phyloP scores from a whole-genome alignment of 2,888 invertebrate genomes.

The Lypha dubia region DNA sequence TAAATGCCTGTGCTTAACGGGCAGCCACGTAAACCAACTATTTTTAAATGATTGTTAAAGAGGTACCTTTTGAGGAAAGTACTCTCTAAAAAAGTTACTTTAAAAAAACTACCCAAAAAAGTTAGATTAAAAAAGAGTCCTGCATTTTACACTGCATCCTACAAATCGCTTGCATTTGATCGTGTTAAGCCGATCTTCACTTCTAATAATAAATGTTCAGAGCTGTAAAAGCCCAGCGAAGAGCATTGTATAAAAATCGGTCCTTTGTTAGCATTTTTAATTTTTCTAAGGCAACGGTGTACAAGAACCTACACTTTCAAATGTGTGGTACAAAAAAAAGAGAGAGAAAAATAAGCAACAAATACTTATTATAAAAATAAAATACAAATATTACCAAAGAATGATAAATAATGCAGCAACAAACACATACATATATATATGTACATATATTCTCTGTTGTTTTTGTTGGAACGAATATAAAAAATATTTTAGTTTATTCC shows the following conservation, averaged over 20 bases:
- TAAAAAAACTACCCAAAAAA: too few species aligned
- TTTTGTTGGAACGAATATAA: conserved; percentile 45
- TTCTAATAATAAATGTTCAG: too few species aligned
- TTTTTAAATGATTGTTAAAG: too few species aligned
- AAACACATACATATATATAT: not conserved
- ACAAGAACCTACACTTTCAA: conserved; percentile 43
- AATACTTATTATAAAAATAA: conserved; percentile 48
- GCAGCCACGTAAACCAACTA: too few species aligned
- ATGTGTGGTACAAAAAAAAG: not conserved
- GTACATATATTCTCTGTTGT: conserved; percentile 9
- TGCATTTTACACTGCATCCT: too few species aligned
- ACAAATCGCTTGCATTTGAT: too few species aligned
- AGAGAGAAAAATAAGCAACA: conserved; percentile 12
- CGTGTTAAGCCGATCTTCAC: too few species aligned
- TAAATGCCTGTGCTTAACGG: too few species aligned
- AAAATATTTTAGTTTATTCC: conserved; percentile 34
- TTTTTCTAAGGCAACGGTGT: conserved; percentile 22
- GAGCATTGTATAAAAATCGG: not conserved
- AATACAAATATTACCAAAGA: conserved; percentile 63
- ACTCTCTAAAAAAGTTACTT: too few species aligned
- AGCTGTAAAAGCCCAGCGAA: too few species aligned
- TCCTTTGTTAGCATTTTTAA: not conserved
- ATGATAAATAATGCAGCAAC: conserved; percentile 46
- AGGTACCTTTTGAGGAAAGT: too few species aligned
- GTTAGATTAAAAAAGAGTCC: too few species aligned